Conservation (phyloP, 2,888 invertebrate species). For the Bruchidius siliquastri region DNA sequence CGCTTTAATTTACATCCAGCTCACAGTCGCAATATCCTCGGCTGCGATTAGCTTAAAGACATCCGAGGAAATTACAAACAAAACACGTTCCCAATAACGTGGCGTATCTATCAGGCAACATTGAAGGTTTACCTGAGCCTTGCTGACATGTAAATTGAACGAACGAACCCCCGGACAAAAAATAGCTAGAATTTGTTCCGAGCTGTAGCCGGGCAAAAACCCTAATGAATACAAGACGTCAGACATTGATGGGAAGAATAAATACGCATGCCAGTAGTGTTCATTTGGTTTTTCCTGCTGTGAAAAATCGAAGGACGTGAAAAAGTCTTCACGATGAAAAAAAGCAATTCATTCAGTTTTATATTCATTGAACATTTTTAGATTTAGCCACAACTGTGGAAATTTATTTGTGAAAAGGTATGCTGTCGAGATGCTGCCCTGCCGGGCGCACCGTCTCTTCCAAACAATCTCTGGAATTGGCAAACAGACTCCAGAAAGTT, state of each 20-base stretch:
- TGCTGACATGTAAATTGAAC: neutral
- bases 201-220: neutral
- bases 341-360: too few relatives aligned
- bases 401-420: too few relatives aligned
- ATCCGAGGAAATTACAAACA: neutral
- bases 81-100: neutral
- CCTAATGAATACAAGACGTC: neutral
- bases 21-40: neutral
- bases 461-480: too few relatives aligned
- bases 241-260: neutral
- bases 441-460: too few relatives aligned
- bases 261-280: neutral
- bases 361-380: too few relatives aligned
- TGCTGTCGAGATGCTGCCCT: too few relatives aligned
- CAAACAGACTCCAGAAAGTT: too few relatives aligned
- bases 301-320: too few relatives aligned
- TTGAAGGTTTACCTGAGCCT: neutral
- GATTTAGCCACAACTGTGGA: too few relatives aligned
- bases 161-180: neutral
- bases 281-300: too few relatives aligned
- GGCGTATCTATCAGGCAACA: neutral
- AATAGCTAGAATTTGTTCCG: neutral
- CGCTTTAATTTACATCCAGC: neutral
- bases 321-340: too few relatives aligned
- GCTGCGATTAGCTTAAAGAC: neutral